These are phyloP conservation scores for Phocides pigmalion DNA, from an alignment of 1,140 invertebrate species.

Conservation along the genomic window DNA sequence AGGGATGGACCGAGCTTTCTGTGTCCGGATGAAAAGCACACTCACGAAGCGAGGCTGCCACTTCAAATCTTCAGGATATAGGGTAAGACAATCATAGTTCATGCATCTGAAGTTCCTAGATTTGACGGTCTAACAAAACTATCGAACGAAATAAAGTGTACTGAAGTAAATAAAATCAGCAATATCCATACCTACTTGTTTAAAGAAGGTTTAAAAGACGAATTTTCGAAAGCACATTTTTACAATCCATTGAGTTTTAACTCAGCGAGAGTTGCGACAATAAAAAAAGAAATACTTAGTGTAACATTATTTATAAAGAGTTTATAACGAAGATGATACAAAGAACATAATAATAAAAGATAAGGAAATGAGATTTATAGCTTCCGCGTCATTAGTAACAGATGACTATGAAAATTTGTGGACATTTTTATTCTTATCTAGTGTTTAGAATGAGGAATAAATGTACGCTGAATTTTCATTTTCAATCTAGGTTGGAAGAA, in stretches of 20 bases:
- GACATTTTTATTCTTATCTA: conserved; percentile 69
- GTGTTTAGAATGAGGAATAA: conserved; percentile 64
- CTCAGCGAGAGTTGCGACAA: no score
- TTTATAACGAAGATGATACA: no score
- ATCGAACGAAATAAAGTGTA: no score
- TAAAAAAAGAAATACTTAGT: no score
- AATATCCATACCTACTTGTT: no score
- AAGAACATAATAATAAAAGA: no score
- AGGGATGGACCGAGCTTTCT: conserved; percentile 96
- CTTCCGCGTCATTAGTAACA: conserved; percentile 36
- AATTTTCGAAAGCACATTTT: no score
- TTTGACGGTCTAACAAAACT: no score
- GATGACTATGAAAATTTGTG: conserved; percentile 65
- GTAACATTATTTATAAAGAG: no score
- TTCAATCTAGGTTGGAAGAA: conserved; percentile 80
- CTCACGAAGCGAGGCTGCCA: conserved; percentile 98
- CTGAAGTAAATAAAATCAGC: no score
- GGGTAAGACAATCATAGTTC: conserved; percentile 87
- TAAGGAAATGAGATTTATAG: conserved; percentile 34
- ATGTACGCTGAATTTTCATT: conserved; percentile 81
- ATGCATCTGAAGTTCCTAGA: not conserved
- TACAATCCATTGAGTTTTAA: no score
- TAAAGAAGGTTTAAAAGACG: no score
- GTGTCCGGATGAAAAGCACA: conserved; percentile 98
- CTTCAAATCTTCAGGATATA: conserved; percentile 98